A percentile compares a stretch with the other conserved stretches of the same genome.
Conservation (phyloP, 2,888 invertebrate genomes). For the Rhaphigaster nebulosa region DNA sequence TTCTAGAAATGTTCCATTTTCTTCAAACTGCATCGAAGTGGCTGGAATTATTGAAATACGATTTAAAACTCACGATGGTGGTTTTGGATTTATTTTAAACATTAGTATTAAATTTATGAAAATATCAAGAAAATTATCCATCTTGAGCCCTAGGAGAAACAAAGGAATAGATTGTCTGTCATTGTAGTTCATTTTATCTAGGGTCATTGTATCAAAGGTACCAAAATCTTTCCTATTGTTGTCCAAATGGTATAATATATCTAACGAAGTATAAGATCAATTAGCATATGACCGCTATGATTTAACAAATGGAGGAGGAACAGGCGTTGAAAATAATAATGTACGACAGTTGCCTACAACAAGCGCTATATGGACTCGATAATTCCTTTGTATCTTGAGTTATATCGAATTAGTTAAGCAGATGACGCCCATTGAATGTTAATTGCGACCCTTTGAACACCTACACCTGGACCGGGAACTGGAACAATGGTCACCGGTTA, state of each 20-base stretch:
- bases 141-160: background rate
- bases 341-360: constrained; percentile 1
- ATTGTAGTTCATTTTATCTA: background rate
- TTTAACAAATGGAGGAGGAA: background rate
- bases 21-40: too few relatives aligned
- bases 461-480: constrained; percentile 17
- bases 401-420: constrained; percentile 41
- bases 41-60: too few relatives aligned
- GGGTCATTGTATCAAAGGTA: background rate
- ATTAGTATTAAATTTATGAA: too few relatives aligned
- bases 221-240: background rate
- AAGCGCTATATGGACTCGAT: background rate
- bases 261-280: background rate
- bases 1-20: too few relatives aligned
- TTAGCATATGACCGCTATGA: constrained; percentile 3
- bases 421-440: constrained; percentile 46
- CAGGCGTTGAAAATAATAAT: constrained; percentile 31
- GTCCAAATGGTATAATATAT: background rate
- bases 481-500: constrained; percentile 38
- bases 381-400: constrained; percentile 5
- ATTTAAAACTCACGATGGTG: too few relatives aligned
- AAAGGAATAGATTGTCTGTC: background rate
- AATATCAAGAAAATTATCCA: background rate
- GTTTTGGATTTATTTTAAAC: too few relatives aligned
- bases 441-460: constrained; percentile 51